Base-by-base conservation (phyloP, 30 jellyfish, hydroid and myxozoan genomes). In the Phacellophora camtschatica region DNA sequence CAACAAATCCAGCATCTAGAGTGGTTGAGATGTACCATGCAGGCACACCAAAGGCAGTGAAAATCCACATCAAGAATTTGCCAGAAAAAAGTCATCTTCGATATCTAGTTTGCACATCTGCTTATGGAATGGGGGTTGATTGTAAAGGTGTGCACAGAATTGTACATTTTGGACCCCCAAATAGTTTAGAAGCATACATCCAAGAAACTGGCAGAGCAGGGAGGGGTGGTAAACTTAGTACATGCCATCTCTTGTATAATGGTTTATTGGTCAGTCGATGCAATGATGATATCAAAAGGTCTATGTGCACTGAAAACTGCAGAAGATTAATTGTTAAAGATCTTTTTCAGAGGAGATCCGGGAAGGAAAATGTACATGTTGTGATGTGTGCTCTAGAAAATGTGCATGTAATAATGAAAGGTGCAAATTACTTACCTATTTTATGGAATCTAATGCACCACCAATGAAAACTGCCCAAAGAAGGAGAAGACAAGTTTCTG, bases 201-300 rank as follows among this genome's bases (percentile, higher is more conserved):
- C 88, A 54, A 55, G 88, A 74, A 35, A 25, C 75, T 57, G 88
- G 77, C 33, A 54, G 88, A 59, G 77, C 59, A 25, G 88, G 88
- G 10, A 53, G 88, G 43, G 71, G 41, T 32, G 88, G 69, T 29
- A 25, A 53, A 62, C 48, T 51, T 31, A 53, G 88, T 61, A 31
- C 66, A 4, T 74, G 77, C 33, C 55, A 55, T 54, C 33, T 74
- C 34, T 53, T 70, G 20, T 53, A 43, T 53, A 43, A 70, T 70
- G 69, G 71, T 53, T 53, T 70, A 53, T 48, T 70, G 56, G 34
- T 35, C 51, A 43, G 36, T 11, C 13, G 71, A 7, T 30, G 69
- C 56, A 58, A 53, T 4, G 71, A 50, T 42, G 84, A 46, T 27
- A 70, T 70, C 66, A 70, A 70, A 70, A 45, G 34, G 58, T 70